Evolutionary conservation across 2,888 invertebrate species (phyloP), one percentile per base, ranked within the genome.

Genomic region (Acleris emargana): DNA sequence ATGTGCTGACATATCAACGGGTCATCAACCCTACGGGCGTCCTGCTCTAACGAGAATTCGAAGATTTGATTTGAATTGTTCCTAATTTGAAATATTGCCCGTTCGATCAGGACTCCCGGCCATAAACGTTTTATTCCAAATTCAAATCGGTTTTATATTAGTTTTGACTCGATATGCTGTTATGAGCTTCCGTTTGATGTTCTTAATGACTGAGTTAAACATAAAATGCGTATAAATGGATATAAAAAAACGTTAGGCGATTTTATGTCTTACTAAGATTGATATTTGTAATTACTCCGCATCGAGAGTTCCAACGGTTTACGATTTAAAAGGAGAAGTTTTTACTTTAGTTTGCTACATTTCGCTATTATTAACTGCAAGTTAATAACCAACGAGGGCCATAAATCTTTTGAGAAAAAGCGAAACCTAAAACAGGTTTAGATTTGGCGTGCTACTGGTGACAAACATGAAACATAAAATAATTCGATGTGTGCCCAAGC

Each of bases 51-150:
- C 91, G 86, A 91, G 91, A 90, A 89, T 91, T 90, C 89, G 87
- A 89, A 87, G 84, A 89, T 90, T 91, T 91, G 90, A 91, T 91
- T 91, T 88, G 89, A 91, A 90, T 91, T 91, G 91, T 91, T 91
- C 88, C 86, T 89, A 90, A 90, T 90, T 91, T 89, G 89, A 88
- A 87, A 87, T 89, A 90, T 89, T 86, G 83, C 77, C 81, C 79
- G 80, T 78, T 81, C 80, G 83, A 80, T 84, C 74, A 82, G 83
- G 81, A 77, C 78, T 76, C 77, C 78, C 79, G 77, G 81, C 80
- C 84, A 86, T 86, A 78, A 76, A 76, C 74, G 75, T 67, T 74
- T 77, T 75, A 75, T 76, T 73, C 69, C 71, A 72, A 73, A 79
- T 84, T 84, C 77, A 73, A 82, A 85, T 81, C 84, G 79, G 84